A percentile compares a stretch with the other conserved stretches of the same genome.
Conservation (phyloP, 2,888 invertebrate species). For the Bruchidius siliquastri region DNA sequence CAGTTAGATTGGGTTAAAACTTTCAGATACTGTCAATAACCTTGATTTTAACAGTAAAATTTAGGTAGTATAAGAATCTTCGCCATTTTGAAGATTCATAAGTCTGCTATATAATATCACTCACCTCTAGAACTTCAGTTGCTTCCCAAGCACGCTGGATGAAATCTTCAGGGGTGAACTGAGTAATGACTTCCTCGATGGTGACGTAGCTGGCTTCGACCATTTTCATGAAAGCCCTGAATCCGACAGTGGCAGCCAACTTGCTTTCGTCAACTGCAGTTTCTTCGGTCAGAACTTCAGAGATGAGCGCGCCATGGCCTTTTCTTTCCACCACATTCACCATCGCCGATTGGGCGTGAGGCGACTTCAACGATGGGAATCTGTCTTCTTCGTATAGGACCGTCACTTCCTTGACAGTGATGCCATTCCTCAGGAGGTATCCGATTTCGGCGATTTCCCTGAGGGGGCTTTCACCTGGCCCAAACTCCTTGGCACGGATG, state of each 20-base stretch:
- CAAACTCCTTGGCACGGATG: conserved; percentile 73
- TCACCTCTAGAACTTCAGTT: conserved; percentile 63
- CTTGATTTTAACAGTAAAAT: too few relatives aligned
- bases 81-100: too few relatives aligned
- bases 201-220: conserved; percentile 74
- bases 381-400: conserved; percentile 72
- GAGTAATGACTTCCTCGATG: conserved; percentile 78
- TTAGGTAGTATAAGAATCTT: too few relatives aligned
- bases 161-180: conserved; percentile 81
- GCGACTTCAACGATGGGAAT: conserved; percentile 73
- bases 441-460: conserved; percentile 80
- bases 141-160: conserved; percentile 77
- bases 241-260: conserved; percentile 75
- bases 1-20: too few relatives aligned
- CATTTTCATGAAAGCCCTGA: conserved; percentile 82
- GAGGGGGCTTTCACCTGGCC: conserved; percentile 72
- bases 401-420: conserved; percentile 71
- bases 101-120: conserved; percentile 12
- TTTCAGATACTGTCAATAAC: too few relatives aligned
- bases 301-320: conserved; percentile 75
- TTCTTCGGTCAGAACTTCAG: conserved; percentile 77
- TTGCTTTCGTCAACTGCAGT: conserved; percentile 71
- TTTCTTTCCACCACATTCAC: conserved; percentile 80
- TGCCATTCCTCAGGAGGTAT: conserved; percentile 69
- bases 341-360: conserved; percentile 79